Base-by-base conservation (phyloP, 2,113 vertebrate genomes). In the Poicephalus meyeri region DNA sequence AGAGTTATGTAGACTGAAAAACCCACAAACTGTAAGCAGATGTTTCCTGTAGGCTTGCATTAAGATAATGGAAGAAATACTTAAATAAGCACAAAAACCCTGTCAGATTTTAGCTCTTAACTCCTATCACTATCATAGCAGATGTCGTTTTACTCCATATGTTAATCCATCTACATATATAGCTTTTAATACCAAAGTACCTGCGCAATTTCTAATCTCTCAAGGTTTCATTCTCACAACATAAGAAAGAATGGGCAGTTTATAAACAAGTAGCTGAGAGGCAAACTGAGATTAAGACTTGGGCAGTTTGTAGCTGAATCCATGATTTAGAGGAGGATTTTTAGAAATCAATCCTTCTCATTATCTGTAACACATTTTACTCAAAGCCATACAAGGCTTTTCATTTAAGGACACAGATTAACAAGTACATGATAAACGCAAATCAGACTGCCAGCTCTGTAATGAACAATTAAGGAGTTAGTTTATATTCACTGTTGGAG, bases 321-420 rank as follows among this genome's bases (percentile, higher is more conserved):
- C 29, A 9, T 3, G 15, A 63, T 82, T 71, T 9, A 69, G n/a
- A 56, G 20, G 4, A 83, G 39, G 8, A 53, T 68, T 87, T 86
- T 71, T 33, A 49, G 73, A 91, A 89, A 73, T 71, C 56, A 80
- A 66, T 70, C 53, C 10, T 41, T 2, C 2, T 70, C 41, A 42
- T 86, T 35, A 82, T 33, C 68, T 69, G 42, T 31, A 89, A 73
- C 4, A 2, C 23, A 66, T 80, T 91, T 89, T 53, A 69, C 28
- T 86, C 66, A 87, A 72, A 93, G 78, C 42, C 17, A 74, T 17
- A 5, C 35, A 71, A 0, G 0, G 50, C 33, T 71, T 93, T 76
- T 76, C 65, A 60, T 95, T 96, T 91, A 80, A 95, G 71, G 74
- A 90, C 33, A 42, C 56, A 71, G 88, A 94, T 96, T 97, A 95